Evolutionary conservation across 2,113 vertebrate genomes (phyloP), one percentile per base, ranked within the genome.

Genomic region (Equus przewalskii): DNA sequence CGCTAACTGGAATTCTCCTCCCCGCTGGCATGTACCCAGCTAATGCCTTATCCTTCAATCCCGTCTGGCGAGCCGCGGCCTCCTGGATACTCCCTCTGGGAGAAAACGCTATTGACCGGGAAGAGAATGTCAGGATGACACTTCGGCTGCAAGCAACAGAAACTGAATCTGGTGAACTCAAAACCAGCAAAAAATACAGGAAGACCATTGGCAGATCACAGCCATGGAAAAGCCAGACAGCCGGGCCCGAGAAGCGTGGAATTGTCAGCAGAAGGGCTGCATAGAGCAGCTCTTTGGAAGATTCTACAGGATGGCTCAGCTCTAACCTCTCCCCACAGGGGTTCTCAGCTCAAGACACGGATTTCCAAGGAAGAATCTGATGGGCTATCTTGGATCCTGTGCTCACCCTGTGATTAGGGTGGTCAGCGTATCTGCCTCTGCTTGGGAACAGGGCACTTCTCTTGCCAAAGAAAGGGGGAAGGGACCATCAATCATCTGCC

Each of bases 351-450:
- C 18, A 46, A 80, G 51, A 70, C 58, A 19, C 36, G 69, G 28
- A 91, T 54, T 70, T 54, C 24, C 24, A 11, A 46, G 70, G 33
- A 75, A 54, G n/a, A 76, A 30, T 65, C 60, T n/a, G 58, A 76
- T 18, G 9, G n/a, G n/a, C 26, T 16, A 1, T 28, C 81, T 19
- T 21, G 18, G 58, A 24, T 41, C 56, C 6, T 72, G 13, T 22
- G 12, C 60, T 64, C 69, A 33, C 13, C 6, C 0, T 0, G 0
- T 26, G 15, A 30, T 67, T 22, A 56, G 21, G 26, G 44, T 19
- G 0, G 26, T 22, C 58, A 24, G 19, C 4, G 3, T 62, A 9
- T 62, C 56, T 46, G 36, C 41, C 6, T 36, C 36, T n/a, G 9
- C 0, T 4, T 46, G 28, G 21, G 3, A 21, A 49, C 14, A 72